phyloP scores from a whole-genome alignment of 2,888 invertebrate genomes.

The Megastigmus dorsalis region DNA sequence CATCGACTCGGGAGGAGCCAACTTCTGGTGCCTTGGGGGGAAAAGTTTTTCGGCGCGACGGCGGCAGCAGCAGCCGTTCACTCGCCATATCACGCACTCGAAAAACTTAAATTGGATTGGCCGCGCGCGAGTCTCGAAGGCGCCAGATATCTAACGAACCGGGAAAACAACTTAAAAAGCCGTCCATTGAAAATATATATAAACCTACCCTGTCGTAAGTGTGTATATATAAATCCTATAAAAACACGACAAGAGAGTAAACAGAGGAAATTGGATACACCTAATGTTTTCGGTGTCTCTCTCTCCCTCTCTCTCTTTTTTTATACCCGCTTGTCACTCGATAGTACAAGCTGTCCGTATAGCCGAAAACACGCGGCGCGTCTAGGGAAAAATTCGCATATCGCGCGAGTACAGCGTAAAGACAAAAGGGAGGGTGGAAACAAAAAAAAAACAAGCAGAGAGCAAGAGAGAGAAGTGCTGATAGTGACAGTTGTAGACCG shows the following conservation, averaged over 20 bases:
- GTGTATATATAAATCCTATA: too few relatives aligned
- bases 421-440: not conserved
- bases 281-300: not conserved
- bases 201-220: too few relatives aligned
- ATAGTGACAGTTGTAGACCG: too few relatives aligned
- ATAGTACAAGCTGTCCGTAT: too few relatives aligned
- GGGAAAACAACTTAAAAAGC: conserved; percentile 29
- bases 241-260: not conserved
- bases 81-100: not conserved
- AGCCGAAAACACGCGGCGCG: too few relatives aligned
- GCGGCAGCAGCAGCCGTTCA: not conserved
- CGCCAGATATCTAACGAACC: conserved; percentile 11
- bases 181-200: not conserved
- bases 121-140: not conserved
- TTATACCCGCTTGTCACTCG: not conserved
- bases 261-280: not conserved
- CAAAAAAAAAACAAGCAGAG: not conserved
- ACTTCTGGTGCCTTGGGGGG: not conserved
- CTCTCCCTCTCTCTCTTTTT: too few relatives aligned
- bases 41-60: conserved; percentile 31
- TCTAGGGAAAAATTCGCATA: not conserved
- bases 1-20: not conserved
- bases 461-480: too few relatives aligned
- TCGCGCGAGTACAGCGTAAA: not conserved
- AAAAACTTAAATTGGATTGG: conserved; percentile 45